Conservation (phyloP, 1,140 invertebrate genomes). For the Brachystomella parvula region DNA sequence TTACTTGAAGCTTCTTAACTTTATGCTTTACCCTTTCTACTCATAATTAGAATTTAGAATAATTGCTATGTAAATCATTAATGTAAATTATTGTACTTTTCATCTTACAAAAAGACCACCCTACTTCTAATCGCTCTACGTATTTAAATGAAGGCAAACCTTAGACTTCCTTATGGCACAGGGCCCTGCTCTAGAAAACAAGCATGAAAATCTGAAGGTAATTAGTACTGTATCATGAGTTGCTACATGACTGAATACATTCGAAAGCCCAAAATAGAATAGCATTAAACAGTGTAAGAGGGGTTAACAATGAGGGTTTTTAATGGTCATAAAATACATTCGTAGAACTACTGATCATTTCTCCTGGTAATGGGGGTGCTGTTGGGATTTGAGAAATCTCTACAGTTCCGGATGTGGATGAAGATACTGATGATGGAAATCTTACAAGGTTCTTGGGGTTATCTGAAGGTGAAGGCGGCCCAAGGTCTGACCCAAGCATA, state of each 20-base stretch:
- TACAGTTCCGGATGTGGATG: not conserved
- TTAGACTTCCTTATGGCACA: not conserved
- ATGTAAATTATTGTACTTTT: not conserved
- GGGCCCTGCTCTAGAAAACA: not conserved
- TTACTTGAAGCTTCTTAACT: not conserved
- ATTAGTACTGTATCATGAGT: no score
- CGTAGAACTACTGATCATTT: not conserved
- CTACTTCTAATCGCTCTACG: not conserved
- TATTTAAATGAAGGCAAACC: not conserved
- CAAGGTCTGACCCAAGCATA: no score
- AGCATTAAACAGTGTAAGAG: no score
- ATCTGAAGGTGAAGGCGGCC: no score
- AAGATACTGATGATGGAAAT: not conserved
- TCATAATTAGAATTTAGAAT: not conserved
- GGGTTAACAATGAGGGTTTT: constrained; percentile 9
- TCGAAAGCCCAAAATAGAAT: no score
- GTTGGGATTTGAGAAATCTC: not conserved
- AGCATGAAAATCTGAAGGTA: not conserved
- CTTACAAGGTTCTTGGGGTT: no score
- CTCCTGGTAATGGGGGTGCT: not conserved
- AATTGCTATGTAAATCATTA: not conserved
- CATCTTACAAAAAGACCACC: not conserved
- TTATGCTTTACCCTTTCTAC: not conserved
- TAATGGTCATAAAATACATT: not conserved
- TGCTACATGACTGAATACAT: no score